These are phyloP conservation scores for Limnephilus marmoratus DNA, from an alignment of 2,888 invertebrate genomes.

Conservation along the genomic window DNA sequence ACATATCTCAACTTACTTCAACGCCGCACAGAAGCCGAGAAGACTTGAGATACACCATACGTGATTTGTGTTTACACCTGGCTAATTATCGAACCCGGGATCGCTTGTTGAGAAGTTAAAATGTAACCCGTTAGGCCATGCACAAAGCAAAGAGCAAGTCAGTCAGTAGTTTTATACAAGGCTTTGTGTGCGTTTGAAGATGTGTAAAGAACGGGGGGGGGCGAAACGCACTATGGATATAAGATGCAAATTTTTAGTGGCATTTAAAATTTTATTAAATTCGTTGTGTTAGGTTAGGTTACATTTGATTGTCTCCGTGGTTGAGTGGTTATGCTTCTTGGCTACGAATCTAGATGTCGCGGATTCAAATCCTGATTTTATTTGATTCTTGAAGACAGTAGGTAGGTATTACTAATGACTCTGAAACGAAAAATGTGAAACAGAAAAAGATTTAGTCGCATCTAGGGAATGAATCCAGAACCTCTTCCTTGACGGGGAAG, in stretches of 20 bases:
- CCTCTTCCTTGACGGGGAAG: no score
- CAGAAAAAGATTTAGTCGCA: no score
- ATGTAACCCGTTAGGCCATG: not conserved
- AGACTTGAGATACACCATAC: not conserved
- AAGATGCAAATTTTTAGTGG: not conserved
- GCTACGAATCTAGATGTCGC: no score
- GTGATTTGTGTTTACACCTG: not conserved
- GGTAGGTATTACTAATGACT: no score
- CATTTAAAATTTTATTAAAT: no score
- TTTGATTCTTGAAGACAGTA: no score
- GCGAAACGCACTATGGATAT: not conserved
- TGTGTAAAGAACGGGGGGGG: not conserved
- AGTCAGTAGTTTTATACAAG: not conserved
- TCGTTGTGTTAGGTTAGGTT: no score
- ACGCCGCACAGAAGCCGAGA: slow-evolving; percentile 12
- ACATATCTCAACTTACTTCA: not conserved
- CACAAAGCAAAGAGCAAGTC: slow-evolving; percentile 4
- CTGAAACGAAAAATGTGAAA: no score
- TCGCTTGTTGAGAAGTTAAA: not conserved
- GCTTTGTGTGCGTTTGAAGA: not conserved
- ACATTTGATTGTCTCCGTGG: no score
- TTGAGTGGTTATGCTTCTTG: no score
- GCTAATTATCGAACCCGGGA: slow-evolving; percentile 19
- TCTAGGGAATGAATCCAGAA: no score
- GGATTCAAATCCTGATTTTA: no score